Evolutionary conservation across 2,888 invertebrate species (phyloP).

Genomic region (Entomobrya proxima): DNA sequence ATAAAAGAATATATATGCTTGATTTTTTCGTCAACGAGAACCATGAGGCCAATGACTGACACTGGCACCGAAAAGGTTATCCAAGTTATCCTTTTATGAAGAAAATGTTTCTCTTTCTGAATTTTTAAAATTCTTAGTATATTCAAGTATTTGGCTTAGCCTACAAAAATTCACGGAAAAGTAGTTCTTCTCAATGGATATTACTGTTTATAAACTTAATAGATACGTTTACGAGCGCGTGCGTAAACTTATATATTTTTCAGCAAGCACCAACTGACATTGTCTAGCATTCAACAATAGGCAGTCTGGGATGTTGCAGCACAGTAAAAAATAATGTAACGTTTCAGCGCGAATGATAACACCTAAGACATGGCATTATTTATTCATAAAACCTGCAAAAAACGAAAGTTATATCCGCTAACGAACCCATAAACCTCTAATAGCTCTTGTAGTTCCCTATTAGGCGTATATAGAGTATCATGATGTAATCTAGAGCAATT

Average conservation of each 20-base stretch:
- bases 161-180: not conserved
- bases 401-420: conserved; percentile 48
- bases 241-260: not conserved
- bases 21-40: no score
- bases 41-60: not conserved
- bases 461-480: not conserved
- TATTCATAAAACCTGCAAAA: conserved; percentile 56
- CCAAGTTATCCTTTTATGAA: no score
- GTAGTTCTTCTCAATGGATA: not conserved
- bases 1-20: not conserved
- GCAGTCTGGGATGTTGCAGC: not conserved
- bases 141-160: no score
- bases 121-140: no score
- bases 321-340: not conserved
- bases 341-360: conserved; percentile 20
- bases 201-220: not conserved
- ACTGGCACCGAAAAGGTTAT: no score
- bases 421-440: conserved; percentile 57
- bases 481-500: conserved; percentile 40
- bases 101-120: no score
- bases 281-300: not conserved
- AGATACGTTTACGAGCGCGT: not conserved
- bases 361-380: conserved; percentile 39
- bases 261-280: not conserved
- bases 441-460: conserved; percentile 2